A percentile compares a stretch with the other conserved stretches of the same genome.
Conservation (phyloP, 2,113 vertebrate genomes). For the Clinocottus analis region DNA sequence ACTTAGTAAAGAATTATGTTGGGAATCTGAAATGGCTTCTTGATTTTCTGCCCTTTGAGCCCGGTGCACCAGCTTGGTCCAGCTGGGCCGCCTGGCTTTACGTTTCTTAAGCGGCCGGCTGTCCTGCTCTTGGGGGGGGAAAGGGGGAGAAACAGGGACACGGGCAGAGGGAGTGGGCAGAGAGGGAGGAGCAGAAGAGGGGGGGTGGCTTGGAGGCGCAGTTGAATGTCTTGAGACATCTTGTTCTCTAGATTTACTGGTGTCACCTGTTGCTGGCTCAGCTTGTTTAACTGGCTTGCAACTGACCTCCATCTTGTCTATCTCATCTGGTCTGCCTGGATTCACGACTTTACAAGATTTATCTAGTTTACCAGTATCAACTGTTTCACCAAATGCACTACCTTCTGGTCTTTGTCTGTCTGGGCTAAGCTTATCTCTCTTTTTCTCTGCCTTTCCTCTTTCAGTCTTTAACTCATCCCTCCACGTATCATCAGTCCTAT, state of each 20-base stretch:
- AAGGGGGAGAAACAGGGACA: constrained; percentile 56
- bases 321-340: constrained; percentile 49
- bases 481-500: constrained; percentile 43
- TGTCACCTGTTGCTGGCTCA: constrained; percentile 69
- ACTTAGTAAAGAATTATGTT: constrained; percentile 58
- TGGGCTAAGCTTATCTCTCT: constrained; percentile 56
- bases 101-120: constrained; percentile 91
- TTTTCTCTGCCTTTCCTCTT: constrained; percentile 63
- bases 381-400: constrained; percentile 49
- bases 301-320: constrained; percentile 52
- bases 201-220: constrained; percentile 60
- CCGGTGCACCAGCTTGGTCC: constrained; percentile 90
- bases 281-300: constrained; percentile 62
- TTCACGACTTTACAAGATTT: constrained; percentile 46
- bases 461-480: constrained; percentile 54
- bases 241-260: constrained; percentile 76
- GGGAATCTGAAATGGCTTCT: constrained; percentile 59
- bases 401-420: constrained; percentile 58
- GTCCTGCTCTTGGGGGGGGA: constrained; percentile 80
- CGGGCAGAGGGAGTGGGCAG: constrained; percentile 44
- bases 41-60: constrained; percentile 75
- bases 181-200: constrained; percentile 57
- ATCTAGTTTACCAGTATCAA: constrained; percentile 51
- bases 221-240: constrained; percentile 65
- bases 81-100: constrained; percentile 91